Evolutionary conservation across 2,113 vertebrate genomes (phyloP), one percentile per base, ranked within the genome.

Genomic region (Mellivora capensis): DNA sequence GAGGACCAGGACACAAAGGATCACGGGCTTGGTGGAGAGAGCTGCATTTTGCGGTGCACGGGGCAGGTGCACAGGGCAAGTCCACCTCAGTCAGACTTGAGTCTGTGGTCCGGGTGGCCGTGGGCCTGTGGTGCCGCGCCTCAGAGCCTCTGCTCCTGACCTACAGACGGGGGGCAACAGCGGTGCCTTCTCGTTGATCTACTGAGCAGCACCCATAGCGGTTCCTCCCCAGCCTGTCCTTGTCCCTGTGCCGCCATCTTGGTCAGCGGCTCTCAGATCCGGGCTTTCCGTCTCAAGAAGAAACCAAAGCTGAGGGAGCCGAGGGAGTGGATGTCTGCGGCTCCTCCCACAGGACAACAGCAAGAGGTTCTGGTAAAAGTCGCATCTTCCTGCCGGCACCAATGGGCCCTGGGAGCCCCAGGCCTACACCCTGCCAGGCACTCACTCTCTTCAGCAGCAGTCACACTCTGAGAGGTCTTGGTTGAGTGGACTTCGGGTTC

Each of bases 1-100:
- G 7, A 85, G 88, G 79, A 59, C 39, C 14, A 61, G 74, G 47
- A 25, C 54, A 54, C 12, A 0, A 21, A 77, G 13, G 13, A 44
- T 57, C 37, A 2, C 37, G 6, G 31, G 44, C 42, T 37, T 15
- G 4, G 57, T 6, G 21, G 2, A 4, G 21, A 74, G n/a, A 74
- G 29, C 15, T 74, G 12, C 17, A 0, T 10, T 42, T 18, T 3
- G 17, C 12, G 7, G 7, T 12, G 34, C 62, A 29, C 18, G 14
- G 34, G 23, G 57, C 57, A 59, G 15, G 13, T 17, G 42, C 62
- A 29, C 37, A 18, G 39, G 27, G 27, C 72, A n/a, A 52, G 31
- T 34, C 44, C 20, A 21, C 13, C 44, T 81, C 47, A 8, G 15
- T 54, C 83, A 44, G 61, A 13, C 8, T n/a, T 6, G n/a, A 29